Conservation (phyloP, 2,797 vertebrate species). For the Allobates femoralis region DNA sequence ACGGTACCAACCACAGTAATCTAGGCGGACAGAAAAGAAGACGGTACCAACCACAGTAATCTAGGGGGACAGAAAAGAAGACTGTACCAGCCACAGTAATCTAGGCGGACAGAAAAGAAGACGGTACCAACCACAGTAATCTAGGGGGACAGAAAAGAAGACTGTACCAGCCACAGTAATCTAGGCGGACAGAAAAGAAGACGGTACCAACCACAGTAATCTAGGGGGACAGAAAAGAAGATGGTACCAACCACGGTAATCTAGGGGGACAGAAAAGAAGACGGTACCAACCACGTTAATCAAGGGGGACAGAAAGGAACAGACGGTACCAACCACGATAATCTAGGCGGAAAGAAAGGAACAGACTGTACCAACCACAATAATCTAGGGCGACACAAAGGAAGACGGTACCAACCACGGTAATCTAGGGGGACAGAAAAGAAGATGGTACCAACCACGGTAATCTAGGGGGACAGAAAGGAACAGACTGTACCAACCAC, state of each 20-base stretch:
- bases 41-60: not conserved
- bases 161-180: too few species aligned
- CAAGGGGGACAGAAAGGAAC: not conserved
- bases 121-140: not conserved
- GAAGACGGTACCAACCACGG: too few species aligned
- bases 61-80: not conserved
- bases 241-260: not conserved
- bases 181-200: not conserved
- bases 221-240: not conserved
- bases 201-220: not conserved
- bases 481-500: not conserved
- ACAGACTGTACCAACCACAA: too few species aligned
- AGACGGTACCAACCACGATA: too few species aligned
- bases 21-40: not conserved
- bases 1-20: not conserved
- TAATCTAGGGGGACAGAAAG: not conserved
- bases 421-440: not conserved
- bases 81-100: too few species aligned
- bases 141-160: not conserved
- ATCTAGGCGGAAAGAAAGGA: not conserved
- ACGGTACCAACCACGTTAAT: not conserved
- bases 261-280: not conserved
- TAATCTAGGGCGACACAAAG: not conserved
- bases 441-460: too few species aligned
- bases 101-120: not conserved